Evolutionary conservation across 2,113 vertebrate species (phyloP), one percentile per base, ranked within the genome.

Genomic region (Lophochroa leadbeateri): DNA sequence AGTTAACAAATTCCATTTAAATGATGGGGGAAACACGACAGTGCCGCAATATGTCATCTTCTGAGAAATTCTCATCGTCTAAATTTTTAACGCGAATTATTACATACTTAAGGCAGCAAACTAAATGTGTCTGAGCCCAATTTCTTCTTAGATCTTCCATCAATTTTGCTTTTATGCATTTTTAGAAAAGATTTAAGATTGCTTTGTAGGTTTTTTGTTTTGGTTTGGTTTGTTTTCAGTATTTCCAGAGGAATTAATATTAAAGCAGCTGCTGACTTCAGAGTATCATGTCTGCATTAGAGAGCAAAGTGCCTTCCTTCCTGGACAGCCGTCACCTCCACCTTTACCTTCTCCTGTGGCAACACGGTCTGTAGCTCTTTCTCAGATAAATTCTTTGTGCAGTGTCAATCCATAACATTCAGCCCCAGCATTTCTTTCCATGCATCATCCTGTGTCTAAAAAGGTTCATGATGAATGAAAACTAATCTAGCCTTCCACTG

Each of bases 261-360:
- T 33, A 25, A 50, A 76, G 71, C 57, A 76, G 52, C 53, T 41
- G 24, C 53, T 52, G 41, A 7, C 43, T 37, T 39, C n/a, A 49
- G n/a, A 27, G 10, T 9, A 29, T 49, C 29, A 1, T 1, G 3
- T 3, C 9, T n/a, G 21, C 20, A 7, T 2, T 9, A 43, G 25
- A 39, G 1, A 63, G 31, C 39, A 43, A 65, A 47, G n/a, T 6
- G 35, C 33, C n/a, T 50, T 68, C 13, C 60, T 43, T 2, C 15
- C 39, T 2, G 0, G 21, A 14, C 47, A 81, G 63, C 47, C 0
- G 0, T 18, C 14, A 8, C 49, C 18, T 70, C 57, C 9, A 1
- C 57, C 19, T 75, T 93, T 75, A 89, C 90, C 61, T 93, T 44
- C 70, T 70, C 19, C 5, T 2, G 50, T 6, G 31, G 74, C 84